Evolutionary conservation across 2,797 vertebrate species (phyloP), one percentile per base, ranked within the genome.

Genomic region (Sebastes umbrosus): DNA sequence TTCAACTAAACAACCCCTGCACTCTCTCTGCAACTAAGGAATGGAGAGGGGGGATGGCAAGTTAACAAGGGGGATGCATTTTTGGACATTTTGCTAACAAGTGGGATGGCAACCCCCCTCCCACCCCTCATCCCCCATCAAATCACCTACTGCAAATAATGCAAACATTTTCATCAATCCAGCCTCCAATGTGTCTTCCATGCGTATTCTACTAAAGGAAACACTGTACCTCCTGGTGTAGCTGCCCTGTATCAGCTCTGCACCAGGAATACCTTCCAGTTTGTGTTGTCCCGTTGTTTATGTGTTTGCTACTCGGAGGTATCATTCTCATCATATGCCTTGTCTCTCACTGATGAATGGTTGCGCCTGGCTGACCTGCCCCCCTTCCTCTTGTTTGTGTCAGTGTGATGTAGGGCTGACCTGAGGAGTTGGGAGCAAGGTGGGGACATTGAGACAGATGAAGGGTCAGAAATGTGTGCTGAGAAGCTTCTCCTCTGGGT

Each of bases 311-410:
- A 58, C 84, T 84, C 77, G 34, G 81, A 87, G 73, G 81, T 79
- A 87, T 93, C 88, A 54, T 65, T 66, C 87, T 83, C 90, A 92
- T 92, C 87, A 87, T 80, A 43, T 5, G 70, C 85, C 90, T 82
- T 72, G 91, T 92, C 90, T 89, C 90, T 60, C 54, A n/a, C 84
- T 94, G 93, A 93, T 92, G 84, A 92, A 94, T 90, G 90, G 78
- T 6, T 43, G 79, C 16, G 68, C 77, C 39, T 52, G 2, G 0
- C 55, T 80, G 86, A 92, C 88, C 90, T 65, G 50, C 52, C 58
- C 77, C 36, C 82, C 25, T 24, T 64, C 79, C 31, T 20, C 74
- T 80, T 74, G 85, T 82, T 85, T 83, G 86, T 80, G 92, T 89
- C 86, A 52, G 63, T 39, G 86, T 90, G 88, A 91, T 92, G 85